Evolutionary conservation across 2,113 vertebrate species (phyloP).

Genomic region (Ailuropoda melanoleuca): DNA sequence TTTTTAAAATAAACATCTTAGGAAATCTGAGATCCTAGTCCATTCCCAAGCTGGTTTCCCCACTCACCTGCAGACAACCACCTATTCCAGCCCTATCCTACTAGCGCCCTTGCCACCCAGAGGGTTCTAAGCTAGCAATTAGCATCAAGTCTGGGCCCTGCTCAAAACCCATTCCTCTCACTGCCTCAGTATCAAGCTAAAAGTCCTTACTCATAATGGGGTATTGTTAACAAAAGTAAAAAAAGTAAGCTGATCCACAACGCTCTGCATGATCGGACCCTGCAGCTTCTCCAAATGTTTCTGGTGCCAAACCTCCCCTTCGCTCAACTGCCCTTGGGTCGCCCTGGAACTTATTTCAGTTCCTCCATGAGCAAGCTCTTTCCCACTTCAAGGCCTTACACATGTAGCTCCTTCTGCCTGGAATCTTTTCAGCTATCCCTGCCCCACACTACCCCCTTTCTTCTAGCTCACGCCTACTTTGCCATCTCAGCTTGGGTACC

Average conservation of each 20-base stretch:
- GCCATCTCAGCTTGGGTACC: background rate
- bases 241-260: background rate
- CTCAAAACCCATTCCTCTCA: background rate
- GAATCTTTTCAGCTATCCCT: background rate
- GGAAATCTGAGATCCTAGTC: background rate
- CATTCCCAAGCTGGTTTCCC: background rate
- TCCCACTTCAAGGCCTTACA: background rate
- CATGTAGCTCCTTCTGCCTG: background rate
- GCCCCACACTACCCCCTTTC: background rate
- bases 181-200: background rate
- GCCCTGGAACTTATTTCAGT: background rate
- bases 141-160: background rate
- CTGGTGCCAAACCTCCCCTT: background rate
- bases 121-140: background rate
- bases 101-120: background rate
- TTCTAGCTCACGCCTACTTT: background rate
- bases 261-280: background rate
- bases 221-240: background rate
- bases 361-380: background rate
- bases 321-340: background rate
- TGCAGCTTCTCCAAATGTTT: background rate
- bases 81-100: background rate
- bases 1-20: background rate
- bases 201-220: background rate
- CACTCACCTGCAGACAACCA: background rate